Conservation (phyloP, 2,113 vertebrate species). For the Lampris incognitus region DNA sequence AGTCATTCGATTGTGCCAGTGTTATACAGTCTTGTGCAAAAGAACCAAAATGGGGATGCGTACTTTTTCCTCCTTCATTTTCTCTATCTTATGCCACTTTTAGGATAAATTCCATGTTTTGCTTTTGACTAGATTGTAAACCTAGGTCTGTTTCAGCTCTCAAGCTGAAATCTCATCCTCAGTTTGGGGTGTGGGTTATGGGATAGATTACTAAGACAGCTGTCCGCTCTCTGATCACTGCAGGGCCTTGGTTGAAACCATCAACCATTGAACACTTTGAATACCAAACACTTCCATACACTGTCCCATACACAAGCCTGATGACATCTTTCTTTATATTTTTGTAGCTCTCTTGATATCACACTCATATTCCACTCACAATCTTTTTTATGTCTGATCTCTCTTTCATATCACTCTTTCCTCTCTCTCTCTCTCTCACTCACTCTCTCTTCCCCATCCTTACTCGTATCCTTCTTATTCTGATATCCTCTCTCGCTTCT, state of each 20-base stretch:
- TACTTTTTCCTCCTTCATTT: too few species aligned
- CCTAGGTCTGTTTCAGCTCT: neutral
- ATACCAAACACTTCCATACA: conserved; percentile 42
- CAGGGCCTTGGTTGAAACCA: conserved; percentile 9
- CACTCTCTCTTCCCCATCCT: too few species aligned
- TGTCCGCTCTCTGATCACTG: conserved; percentile 24
- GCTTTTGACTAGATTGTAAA: neutral
- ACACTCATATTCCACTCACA: too few species aligned
- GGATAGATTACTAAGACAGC: conserved; percentile 13
- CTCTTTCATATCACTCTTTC: neutral
- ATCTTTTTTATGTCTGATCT: too few species aligned
- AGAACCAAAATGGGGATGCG: too few species aligned
- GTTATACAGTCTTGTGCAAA: too few species aligned
- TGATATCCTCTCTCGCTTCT: neutral
- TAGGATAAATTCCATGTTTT: neutral
- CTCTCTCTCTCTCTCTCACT: conserved; percentile 1
- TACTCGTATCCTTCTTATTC: too few species aligned
- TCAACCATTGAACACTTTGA: conserved; percentile 1
- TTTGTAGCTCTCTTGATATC: too few species aligned
- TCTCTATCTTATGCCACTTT: too few species aligned
- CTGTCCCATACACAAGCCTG: neutral
- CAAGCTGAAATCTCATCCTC: neutral
- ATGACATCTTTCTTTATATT: neutral
- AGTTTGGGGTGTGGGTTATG: neutral
- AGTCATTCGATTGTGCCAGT: too few species aligned